phyloP scores from a whole-genome alignment of 2,888 invertebrate genomes.

The Clivina fossor region DNA sequence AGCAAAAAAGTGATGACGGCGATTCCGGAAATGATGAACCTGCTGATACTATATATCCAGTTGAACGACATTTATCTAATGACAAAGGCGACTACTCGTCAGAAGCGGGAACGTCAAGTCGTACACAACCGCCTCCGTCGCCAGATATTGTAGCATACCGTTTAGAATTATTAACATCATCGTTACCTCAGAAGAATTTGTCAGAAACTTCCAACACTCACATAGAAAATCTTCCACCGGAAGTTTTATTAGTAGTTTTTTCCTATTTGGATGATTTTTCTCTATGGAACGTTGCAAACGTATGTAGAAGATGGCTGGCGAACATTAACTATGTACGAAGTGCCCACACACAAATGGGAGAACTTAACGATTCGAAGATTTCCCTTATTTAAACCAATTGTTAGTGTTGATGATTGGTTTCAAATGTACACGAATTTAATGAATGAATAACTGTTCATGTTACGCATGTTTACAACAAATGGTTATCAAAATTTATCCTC shows the following conservation, averaged over 20 bases:
- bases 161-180: conserved; percentile 62
- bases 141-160: conserved; percentile 63
- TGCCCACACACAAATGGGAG: conserved; percentile 79
- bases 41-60: conserved; percentile 62
- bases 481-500: conserved; percentile 69
- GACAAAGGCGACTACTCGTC: background rate
- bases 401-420: conserved; percentile 76
- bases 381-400: conserved; percentile 81
- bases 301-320: conserved; percentile 86
- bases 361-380: conserved; percentile 75
- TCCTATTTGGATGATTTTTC: conserved; percentile 90
- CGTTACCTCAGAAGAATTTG: conserved; percentile 61
- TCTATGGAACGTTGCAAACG: conserved; percentile 84
- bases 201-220: conserved; percentile 67
- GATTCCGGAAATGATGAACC: conserved; percentile 95
- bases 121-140: conserved; percentile 58
- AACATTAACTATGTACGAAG: conserved; percentile 70
- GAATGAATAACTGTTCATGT: conserved; percentile 83
- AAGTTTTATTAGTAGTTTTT: conserved; percentile 84
- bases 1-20: conserved; percentile 81
- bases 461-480: conserved; percentile 85
- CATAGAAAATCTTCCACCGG: conserved; percentile 64
- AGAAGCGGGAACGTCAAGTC: background rate
- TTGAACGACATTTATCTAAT: background rate
- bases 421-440: conserved; percentile 66